Base-by-base conservation (phyloP, 2,113 vertebrate genomes). In the Eretmochelys imbricata region DNA sequence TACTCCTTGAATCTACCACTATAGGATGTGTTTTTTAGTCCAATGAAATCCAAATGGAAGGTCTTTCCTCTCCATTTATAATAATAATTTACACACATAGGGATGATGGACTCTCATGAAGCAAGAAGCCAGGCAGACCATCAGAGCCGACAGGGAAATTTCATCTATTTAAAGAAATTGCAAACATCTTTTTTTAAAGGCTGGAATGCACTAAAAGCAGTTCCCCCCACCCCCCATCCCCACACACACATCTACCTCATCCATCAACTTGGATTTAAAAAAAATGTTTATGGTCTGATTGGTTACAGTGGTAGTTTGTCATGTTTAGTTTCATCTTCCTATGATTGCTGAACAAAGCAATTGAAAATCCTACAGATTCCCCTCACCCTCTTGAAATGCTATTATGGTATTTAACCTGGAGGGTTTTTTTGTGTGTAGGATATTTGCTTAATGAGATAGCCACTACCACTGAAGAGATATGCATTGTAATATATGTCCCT, bases 1-100 rank as follows among this genome's bases (percentile, higher is more conserved):
- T 35, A 16, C 16, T 35, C 13, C 2, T 35, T n/a, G 62, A 69
- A 2, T 69, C 59, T 62, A 62, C 7, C 59, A 62, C 59, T 62
- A 35, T 31, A 35, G 59, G 29, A 62, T 31, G 31, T 62, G 31
- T 62, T 62, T 62, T 31, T 31, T 62, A 35, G 3, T 62, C 57
- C 59, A 62, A 87, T 85, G 95, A 95, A 95, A 94, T 75, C 49
- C 89, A 94, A 80, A 85, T 82, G 49, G 88, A 96, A 95, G 9
- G 20, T 79, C 90, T 85, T 90, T 93, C 20, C 24, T 69, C 19
- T 91, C 88, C 59, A 9, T 83, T 48, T 53, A 65, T 88, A 83
- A 80, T 49, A 82, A 95, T 84, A 93, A 90, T 92, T 93, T 91
- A 75, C 65, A 49, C 51, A 86, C 31, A 93, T 88, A 89, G 81